Conservation (phyloP, 2,797 vertebrate species). For the Pachyuromys duprasi region DNA sequence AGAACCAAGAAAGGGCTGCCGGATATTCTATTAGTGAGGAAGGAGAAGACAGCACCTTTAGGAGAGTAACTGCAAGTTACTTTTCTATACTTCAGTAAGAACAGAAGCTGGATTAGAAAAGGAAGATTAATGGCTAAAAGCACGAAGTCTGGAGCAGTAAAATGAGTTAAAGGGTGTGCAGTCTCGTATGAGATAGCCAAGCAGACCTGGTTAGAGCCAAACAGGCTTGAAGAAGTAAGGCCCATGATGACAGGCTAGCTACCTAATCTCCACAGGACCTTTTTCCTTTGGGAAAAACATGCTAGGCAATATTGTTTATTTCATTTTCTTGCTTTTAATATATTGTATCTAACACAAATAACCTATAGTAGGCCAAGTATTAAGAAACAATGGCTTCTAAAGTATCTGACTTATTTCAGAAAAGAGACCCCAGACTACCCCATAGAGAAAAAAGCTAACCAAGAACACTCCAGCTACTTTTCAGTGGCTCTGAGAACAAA, state of each 20-base stretch:
- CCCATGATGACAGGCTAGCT: background rate
- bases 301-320: background rate
- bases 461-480: background rate
- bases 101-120: background rate
- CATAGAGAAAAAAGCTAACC: background rate
- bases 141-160: background rate
- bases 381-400: background rate
- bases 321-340: background rate
- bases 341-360: background rate
- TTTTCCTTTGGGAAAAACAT: background rate
- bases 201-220: background rate
- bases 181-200: background rate
- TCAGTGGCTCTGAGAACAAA: background rate
- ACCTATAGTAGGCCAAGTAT: background rate
- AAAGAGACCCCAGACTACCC: background rate
- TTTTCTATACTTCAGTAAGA: background rate
- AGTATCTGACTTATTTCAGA: background rate
- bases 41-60: background rate
- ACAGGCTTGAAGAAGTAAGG: background rate
- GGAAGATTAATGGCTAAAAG: background rate
- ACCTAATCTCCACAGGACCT: background rate
- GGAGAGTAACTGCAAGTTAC: background rate
- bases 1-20: background rate
- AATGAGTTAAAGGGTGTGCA: background rate
- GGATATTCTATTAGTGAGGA: background rate